Base-by-base conservation (phyloP, 2,888 invertebrate genomes). In the Drosophila picticornis region DNA sequence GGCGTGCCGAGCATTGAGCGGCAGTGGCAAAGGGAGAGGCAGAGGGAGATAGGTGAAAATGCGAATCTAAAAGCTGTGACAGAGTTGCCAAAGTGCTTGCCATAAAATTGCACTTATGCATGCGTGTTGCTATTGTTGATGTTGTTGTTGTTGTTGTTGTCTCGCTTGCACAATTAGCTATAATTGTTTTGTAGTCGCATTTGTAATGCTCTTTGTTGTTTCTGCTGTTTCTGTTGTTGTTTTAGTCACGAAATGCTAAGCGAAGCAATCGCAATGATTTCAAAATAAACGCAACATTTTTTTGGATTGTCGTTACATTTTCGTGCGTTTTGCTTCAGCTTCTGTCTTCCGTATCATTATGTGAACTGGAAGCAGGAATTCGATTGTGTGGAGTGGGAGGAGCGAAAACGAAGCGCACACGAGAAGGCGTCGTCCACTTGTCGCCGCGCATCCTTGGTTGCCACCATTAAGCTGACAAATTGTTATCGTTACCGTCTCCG, bases 401-500 rank as follows among this genome's bases (percentile, higher is more conserved):
- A 22, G 56, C 22, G 4, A 56, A n/a, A n/a, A n/a, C n/a, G 57
- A 53, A 34, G 34, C 13, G 34, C 27, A 61, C 51, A 40, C 27
- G 59, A 16, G 25, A 16, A 32, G 56, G 67, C 38, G 59, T 57
- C 73, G 66, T 62, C 53, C 75, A 65, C 70, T 73, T 72, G 73
- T 53, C 67, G 74, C 65, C 84, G 80, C 83, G 75, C 89, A 86
- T 86, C 85, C 88, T 87, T 84, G 65, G 65, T 53, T 65, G 83
- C 86, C 87, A 88, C 86, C 87, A 88, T 87, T 88, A 88, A 88
- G 83, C 88, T 89, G 88, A 89, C 88, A 89, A 89, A 89, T 89
- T 89, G 88, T 89, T 89, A 89, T 89, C 89, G 88, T 69, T 72
- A 68, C 53, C 78, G 79, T 75, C 75, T 51, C 27, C 51, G 67